phyloP scores from a whole-genome alignment of 30 jellyfish, hydroid and myxozoan species.

The Sanderia malayensis region DNA sequence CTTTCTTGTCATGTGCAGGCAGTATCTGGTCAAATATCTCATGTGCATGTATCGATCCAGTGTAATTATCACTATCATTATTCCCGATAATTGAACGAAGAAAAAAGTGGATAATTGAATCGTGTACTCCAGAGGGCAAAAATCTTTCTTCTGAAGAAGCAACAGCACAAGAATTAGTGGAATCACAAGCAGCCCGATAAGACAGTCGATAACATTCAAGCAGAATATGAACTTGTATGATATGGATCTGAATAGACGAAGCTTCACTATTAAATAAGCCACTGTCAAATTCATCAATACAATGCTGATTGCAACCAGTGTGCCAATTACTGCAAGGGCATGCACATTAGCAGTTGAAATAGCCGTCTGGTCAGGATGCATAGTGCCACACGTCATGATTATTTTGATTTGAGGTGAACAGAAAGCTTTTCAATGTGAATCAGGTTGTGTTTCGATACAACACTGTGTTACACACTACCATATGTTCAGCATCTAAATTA shows the following conservation, averaged over 20 bases:
- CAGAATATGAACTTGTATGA: constrained; percentile 30
- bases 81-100: constrained; percentile 42
- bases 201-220: constrained; percentile 9
- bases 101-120: constrained; percentile 33
- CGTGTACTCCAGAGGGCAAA: constrained; percentile 34
- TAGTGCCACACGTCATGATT: constrained; percentile 38
- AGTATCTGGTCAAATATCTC: constrained; percentile 37
- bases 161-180: constrained; percentile 26
- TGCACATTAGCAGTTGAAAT: constrained; percentile 25
- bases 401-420: constrained; percentile 11
- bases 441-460: too few species aligned
- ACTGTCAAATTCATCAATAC: constrained; percentile 6
- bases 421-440: too few species aligned
- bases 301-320: constrained; percentile 27
- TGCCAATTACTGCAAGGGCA: constrained; percentile 23
- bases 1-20: constrained; percentile 27
- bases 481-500: too few species aligned
- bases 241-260: not conserved
- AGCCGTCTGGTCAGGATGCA: constrained; percentile 43
- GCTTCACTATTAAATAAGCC: constrained; percentile 26
- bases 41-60: constrained; percentile 49
- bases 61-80: constrained; percentile 44
- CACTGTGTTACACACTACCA: too few species aligned
- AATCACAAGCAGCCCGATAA: constrained; percentile 29
- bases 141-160: constrained; percentile 22